These are phyloP conservation scores for Perccottus glenii DNA, from an alignment of 2,113 vertebrate species.

Conservation along the genomic window DNA sequence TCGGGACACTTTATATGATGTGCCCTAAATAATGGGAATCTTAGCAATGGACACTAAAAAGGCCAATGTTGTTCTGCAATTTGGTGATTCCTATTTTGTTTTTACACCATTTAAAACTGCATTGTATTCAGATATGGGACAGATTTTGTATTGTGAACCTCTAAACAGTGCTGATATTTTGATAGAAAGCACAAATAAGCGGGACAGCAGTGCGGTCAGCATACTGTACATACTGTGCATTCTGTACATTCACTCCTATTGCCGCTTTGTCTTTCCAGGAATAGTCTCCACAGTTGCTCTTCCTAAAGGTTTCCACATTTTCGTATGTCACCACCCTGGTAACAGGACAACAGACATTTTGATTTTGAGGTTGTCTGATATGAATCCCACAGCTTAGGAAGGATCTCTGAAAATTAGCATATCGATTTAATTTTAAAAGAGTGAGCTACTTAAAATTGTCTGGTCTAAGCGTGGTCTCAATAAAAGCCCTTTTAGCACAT, in stretches of 20 bases:
- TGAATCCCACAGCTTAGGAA: too few relatives aligned
- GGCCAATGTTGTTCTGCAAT: too few relatives aligned
- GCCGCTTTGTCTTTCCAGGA: conserved; percentile 12
- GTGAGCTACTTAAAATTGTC: neutral
- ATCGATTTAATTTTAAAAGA: conserved; percentile 8
- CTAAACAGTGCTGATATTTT: neutral
- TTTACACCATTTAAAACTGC: too few relatives aligned
- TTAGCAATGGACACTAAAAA: too few relatives aligned
- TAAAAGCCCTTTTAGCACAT: conserved; percentile 3
- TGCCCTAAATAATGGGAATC: neutral
- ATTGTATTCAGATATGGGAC: neutral
- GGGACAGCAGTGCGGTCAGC: neutral
- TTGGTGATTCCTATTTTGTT: too few relatives aligned
- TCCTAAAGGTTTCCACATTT: neutral
- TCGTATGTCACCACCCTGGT: neutral
- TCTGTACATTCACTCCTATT: conserved; percentile 10
- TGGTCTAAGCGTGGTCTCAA: neutral
- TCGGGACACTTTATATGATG: conserved; percentile 33
- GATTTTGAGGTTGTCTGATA: neutral
- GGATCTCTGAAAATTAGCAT: neutral
- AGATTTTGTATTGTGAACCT: neutral
- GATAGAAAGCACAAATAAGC: neutral
- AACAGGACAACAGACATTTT: neutral
- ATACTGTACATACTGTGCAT: conserved; percentile 16
- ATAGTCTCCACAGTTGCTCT: conserved; percentile 12